phyloP scores from a whole-genome alignment of 2,888 invertebrate species.

The Drosophila ustulata region DNA sequence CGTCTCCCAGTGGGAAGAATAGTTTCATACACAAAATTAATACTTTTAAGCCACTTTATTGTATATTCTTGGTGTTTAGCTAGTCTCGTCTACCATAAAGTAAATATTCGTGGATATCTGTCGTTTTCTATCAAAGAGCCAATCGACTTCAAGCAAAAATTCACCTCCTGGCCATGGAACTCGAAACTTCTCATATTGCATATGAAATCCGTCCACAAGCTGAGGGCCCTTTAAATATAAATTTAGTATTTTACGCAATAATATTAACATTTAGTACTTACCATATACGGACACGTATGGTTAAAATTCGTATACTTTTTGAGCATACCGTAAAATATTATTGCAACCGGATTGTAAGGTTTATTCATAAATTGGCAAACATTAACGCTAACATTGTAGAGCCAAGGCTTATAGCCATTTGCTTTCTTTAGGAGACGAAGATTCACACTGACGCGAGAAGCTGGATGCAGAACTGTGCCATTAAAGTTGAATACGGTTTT shows the following conservation, averaged over 20 bases:
- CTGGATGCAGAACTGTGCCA: neutral
- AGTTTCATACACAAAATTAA: too few relatives aligned
- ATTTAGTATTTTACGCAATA: too few relatives aligned
- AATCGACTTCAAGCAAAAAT: neutral
- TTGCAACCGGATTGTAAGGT: neutral
- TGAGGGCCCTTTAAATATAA: too few relatives aligned
- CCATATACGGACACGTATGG: neutral
- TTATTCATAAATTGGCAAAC: neutral
- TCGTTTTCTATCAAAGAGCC: neutral
- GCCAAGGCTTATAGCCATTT: conserved; percentile 1
- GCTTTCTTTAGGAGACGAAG: neutral
- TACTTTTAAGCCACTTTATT: too few relatives aligned
- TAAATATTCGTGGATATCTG: neutral
- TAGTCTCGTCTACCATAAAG: neutral
- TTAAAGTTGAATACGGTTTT: neutral
- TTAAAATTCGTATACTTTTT: neutral
- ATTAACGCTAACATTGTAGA: neutral
- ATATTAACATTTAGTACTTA: neutral
- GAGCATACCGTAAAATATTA: neutral
- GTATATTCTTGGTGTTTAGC: neutral
- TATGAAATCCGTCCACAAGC: neutral
- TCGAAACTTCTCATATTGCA: neutral
- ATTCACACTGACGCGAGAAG: neutral
- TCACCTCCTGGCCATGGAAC: neutral
- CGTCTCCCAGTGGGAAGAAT: too few relatives aligned